Evolutionary conservation across 2,797 vertebrate species (phyloP), one percentile per base, ranked within the genome.

Genomic region (Labeo calbasu): DNA sequence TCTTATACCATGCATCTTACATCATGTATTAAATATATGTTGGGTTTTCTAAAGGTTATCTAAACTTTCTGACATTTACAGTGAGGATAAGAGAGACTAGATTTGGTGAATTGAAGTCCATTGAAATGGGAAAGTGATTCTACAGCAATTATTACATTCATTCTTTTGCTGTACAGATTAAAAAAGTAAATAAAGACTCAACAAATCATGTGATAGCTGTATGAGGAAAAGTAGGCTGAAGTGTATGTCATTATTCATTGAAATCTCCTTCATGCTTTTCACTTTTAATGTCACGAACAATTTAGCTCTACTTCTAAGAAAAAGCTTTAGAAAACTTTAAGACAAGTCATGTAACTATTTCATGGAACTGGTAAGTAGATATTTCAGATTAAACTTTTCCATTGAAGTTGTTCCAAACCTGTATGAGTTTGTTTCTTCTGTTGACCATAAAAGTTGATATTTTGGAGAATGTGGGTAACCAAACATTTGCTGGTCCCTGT

Each of bases 11-110:
- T 36, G 28, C 13, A 15, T 14, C 57, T 77, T 48, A 65, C 8
- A 32, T 5, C 48, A 40, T 79, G 4, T 55, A 11, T 55, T 23
- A 66, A 51, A 68, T 36, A 80, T 80, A 57, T 43, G 14, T 55
- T 57, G 13, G 8, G 3, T 28, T 81, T 70, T 81, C 9, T 19
- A 70, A 70, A 70, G 36, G 36, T 81, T 70, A 57, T 81, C 51
- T 57, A 10, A 59, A 71, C 36, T 21, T 71, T 55, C 7, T 81
- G 53, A 59, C 66, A 70, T 80, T 80, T 57, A 51, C n/a, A 14
- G n/a, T 13, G 40, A 71, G 13, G 32, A 69, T 25, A 57, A 69
- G 14, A 14, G 3, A 23, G 63, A 40, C 51, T 40, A 1, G 6
- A 25, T 70, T 70, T 25, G 66, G 5, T 55, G 65, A 55, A 70